Base-by-base conservation (phyloP, 2,797 vertebrate species). In the Mormyrops attenuatus region DNA sequence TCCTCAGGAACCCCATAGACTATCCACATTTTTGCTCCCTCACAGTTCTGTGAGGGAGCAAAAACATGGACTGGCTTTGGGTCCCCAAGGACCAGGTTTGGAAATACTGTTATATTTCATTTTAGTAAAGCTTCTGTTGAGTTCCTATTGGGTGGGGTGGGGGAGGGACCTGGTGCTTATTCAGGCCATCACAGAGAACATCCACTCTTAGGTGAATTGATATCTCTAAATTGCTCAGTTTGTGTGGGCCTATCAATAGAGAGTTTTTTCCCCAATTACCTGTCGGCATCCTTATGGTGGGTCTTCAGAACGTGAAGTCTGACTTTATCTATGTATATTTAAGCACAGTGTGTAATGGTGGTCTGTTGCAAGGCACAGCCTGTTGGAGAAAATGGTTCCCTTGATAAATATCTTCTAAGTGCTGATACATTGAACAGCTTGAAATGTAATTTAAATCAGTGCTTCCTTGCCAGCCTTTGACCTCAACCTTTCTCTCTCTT, bases 401-500 rank as follows among this genome's bases (percentile, higher is more conserved):
- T 38, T 90, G 34, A 50, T 89, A 49, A 85, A 53, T 47, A 87
- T 63, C 41, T 84, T 17, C 77, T 63, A 49, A 89, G 47, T 89
- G 88, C 88, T 87, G 88, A 88, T 82, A 85, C 82, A 90, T 89
- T 91, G 90, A 91, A 89, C 53, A 89, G 85, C 85, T 89, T 88
- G 85, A 89, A 85, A 88, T 49, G 82, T 85, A 52, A 88, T 49
- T 66, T 85, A 52, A 30, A 53, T 88, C 52, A 73, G 53, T 44
- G 63, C 66, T 47, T 85, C 50, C 69, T 87, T 13, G 63, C n/a
- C 87, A 34, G 17, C 52, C 4, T 57, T 41, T 87, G 20, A 55
- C 52, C 82, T 85, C 82, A 26, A 22, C 47, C 82, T 85, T 26
- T 15, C 9, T 49, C 49, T 30, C n/a, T 85, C 49, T 49, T 47